A percentile compares a stretch with the other conserved stretches of the same genome.
Conservation (phyloP, 2,113 vertebrate genomes). For the Gorilla gorilla region DNA sequence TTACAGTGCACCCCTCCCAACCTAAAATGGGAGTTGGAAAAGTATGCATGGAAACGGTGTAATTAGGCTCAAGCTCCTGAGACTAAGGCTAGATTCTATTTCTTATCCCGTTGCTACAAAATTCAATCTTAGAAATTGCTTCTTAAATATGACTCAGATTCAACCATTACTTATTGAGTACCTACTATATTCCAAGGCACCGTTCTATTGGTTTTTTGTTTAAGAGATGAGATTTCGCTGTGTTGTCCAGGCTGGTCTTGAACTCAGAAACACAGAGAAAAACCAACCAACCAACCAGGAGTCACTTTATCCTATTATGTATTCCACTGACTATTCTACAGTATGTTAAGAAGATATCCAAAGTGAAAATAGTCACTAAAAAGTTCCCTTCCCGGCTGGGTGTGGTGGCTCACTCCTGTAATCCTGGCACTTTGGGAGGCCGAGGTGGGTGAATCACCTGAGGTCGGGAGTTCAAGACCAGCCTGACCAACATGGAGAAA, state of each 20-base stretch:
- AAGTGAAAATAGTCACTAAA: not conserved
- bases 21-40: not conserved
- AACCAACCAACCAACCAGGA: not conserved
- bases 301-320: not conserved
- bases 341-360: constrained; percentile 32
- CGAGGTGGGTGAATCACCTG: too few species aligned
- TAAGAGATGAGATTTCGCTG: too few species aligned
- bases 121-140: constrained; percentile 42
- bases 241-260: too few species aligned
- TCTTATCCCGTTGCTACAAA: not conserved
- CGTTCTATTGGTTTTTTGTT: too few species aligned
- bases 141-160: not conserved
- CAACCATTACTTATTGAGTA: constrained; percentile 32
- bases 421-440: too few species aligned
- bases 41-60: not conserved
- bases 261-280: not conserved
- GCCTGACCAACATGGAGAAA: too few species aligned
- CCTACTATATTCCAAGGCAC: not conserved
- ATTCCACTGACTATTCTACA: not conserved
- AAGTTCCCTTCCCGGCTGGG: not conserved
- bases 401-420: too few species aligned
- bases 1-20: not conserved
- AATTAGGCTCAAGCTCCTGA: not conserved
- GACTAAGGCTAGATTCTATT: not conserved
- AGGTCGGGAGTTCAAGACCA: too few species aligned